Conservation (phyloP, 1,140 invertebrate species). For the Myzus persicae region DNA sequence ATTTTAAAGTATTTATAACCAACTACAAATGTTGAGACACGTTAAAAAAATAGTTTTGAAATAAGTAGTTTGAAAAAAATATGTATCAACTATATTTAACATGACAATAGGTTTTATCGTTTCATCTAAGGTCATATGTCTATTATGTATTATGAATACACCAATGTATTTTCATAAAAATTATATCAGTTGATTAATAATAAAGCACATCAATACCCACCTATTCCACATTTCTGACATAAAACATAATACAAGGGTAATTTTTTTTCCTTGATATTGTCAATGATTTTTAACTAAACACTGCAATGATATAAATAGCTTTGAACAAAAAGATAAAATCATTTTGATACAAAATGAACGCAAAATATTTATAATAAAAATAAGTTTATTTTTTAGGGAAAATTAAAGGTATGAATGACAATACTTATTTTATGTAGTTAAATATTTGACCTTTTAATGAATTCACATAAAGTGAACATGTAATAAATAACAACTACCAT, state of each 20-base stretch:
- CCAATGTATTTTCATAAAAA: background rate
- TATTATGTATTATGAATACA: background rate
- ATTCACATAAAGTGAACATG: background rate
- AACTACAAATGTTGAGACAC: background rate
- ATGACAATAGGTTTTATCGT: background rate
- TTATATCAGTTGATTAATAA: constrained; percentile 18
- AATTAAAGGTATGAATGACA: background rate
- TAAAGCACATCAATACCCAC: constrained; percentile 2
- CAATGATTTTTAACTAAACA: background rate
- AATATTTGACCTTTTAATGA: background rate
- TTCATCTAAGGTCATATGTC: constrained; percentile 5
- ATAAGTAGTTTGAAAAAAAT: background rate
- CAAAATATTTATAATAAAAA: background rate
- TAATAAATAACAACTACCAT: background rate
- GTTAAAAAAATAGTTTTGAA: background rate
- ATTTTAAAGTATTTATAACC: background rate
- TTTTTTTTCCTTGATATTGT: constrained; percentile 9
- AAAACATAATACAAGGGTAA: background rate
- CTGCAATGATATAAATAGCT: background rate
- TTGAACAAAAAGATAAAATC: background rate
- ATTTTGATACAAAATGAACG: background rate
- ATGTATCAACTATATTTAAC: background rate
- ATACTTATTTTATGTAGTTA: background rate
- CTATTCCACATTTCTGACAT: background rate
- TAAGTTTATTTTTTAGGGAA: background rate